Evolutionary conservation across 1,140 invertebrate species (phyloP), one percentile per base, ranked within the genome.

Genomic region (Thaumatotibia leucotreta): DNA sequence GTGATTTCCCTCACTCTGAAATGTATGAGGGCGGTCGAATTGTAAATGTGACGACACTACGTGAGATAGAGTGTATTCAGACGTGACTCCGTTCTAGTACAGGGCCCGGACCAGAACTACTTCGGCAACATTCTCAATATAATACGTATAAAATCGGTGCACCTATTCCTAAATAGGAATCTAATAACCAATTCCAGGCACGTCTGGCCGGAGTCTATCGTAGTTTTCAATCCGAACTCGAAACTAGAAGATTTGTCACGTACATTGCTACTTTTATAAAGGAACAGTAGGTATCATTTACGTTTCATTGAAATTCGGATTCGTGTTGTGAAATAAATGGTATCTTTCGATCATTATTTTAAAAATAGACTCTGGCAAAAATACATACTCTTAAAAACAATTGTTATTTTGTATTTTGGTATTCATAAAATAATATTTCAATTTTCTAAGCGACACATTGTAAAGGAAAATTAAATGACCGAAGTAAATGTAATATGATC

Each of bases 221-320:
- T 80, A 88, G 84, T 89, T 89, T 89, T 89, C 85, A 89, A 89
- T 88, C 80, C 82, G 71, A 77, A 78, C 73, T 85, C 73, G 76
- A 86, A 84, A 83, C 79, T 82, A 79, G 81, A 79, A 85, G 84
- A 88, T 86, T 88, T 84, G 85, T 88, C 87, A 89, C 87, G 85
- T 89, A 88, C 82, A 75, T 72, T 77, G 69, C 77, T 83, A 87
- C 77, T 86, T 84, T 85, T 78, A 77, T 74, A 80, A 84, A 81
- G 80, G 75, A 75, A 80, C 73, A 79, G 76, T 81, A 83, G 76
- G 77, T 75, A 81, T 82, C 77, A 76, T 58, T 79, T 75, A 83
- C 76, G 75, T 77, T 78, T 74, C 78, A 73, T 79, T 65, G 52
- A 69, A 75, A 79, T 63, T 77, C 14, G 39, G 8, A 45, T 45